A percentile compares a stretch with the other conserved stretches of the same genome.
phyloP scores from a whole-genome alignment of 2,797 vertebrate genomes.

The Netta rufina region DNA sequence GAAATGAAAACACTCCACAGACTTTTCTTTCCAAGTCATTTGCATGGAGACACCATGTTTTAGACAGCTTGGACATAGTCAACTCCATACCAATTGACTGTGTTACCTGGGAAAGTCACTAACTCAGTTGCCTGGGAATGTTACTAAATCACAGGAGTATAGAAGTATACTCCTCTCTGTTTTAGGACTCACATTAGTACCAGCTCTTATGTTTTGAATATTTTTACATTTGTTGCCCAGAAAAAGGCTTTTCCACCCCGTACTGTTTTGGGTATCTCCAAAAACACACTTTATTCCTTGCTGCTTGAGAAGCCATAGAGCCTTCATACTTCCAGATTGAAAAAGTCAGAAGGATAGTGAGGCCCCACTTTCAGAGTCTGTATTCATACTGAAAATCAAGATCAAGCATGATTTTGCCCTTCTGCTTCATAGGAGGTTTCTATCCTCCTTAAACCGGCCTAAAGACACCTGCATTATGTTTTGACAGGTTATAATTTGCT shows the following conservation, averaged over 20 bases:
- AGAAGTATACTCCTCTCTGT: not conserved
- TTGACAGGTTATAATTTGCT: not conserved
- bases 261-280: not conserved
- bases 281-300: not conserved
- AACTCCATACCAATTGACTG: not conserved
- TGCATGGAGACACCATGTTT: fast-evolving
- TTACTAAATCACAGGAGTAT: not conserved
- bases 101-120: not conserved
- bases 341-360: not conserved
- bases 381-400: not conserved
- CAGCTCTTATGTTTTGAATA: not conserved
- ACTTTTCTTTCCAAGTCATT: not conserved
- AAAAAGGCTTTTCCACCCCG: not conserved
- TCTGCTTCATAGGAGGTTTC: not conserved
- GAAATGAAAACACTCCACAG: not conserved
- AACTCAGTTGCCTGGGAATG: not conserved
- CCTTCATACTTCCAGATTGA: not conserved
- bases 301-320: not conserved
- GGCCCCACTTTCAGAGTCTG: not conserved
- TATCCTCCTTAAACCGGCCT: not conserved
- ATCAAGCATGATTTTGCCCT: not conserved
- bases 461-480: not conserved
- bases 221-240: not conserved
- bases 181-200: not conserved
- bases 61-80: not conserved